Conservation (phyloP, 2,888 invertebrate species). For the Xylophagus ater region DNA sequence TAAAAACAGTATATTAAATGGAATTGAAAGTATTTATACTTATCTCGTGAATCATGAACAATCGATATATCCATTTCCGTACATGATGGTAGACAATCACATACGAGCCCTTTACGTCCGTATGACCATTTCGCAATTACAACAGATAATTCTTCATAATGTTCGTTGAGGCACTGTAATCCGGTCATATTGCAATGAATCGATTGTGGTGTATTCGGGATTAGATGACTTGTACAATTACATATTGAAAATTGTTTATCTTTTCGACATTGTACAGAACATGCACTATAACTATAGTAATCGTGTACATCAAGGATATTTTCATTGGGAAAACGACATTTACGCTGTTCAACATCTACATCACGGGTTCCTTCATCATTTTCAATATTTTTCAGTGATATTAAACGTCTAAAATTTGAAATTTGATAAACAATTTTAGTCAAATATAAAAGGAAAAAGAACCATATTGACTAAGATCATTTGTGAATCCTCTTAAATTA, state of each 20-base stretch:
- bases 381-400: slow-evolving; percentile 51
- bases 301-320: slow-evolving; percentile 49
- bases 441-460: no score
- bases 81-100: slow-evolving; percentile 60
- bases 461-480: no score
- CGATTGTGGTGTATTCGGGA: slow-evolving; percentile 44
- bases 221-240: slow-evolving; percentile 58
- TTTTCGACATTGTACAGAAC: slow-evolving; percentile 59
- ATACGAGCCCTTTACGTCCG: slow-evolving; percentile 48
- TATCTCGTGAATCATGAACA: slow-evolving; percentile 41
- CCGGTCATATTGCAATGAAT: slow-evolving; percentile 54
- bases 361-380: slow-evolving; percentile 54
- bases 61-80: slow-evolving; percentile 57
- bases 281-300: slow-evolving; percentile 61
- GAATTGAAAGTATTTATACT: slow-evolving; percentile 22
- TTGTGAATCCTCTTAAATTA: no score
- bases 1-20: no score
- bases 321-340: slow-evolving; percentile 60
- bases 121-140: slow-evolving; percentile 55
- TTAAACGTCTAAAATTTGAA: slow-evolving; percentile 41
- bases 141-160: slow-evolving; percentile 50
- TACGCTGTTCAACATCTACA: slow-evolving; percentile 51
- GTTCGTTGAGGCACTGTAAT: slow-evolving; percentile 49
- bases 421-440: no score
- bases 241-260: slow-evolving; percentile 49